Base-by-base conservation (phyloP, 2,888 invertebrate genomes). In the Oligia fasciuncula region DNA sequence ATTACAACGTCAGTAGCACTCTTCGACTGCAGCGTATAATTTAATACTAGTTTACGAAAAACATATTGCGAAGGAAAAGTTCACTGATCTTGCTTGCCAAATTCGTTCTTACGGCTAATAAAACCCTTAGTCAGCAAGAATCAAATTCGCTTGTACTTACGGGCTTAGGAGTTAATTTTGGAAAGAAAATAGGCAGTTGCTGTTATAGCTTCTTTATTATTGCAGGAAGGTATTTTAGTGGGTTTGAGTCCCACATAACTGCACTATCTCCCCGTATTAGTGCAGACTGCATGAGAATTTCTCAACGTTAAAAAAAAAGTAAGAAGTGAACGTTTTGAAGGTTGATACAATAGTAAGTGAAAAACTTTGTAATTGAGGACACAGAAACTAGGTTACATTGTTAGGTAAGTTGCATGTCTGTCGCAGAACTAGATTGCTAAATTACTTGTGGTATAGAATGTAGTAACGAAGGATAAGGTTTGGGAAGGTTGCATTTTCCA, bases 51-150 rank as follows among this genome's bases (percentile, higher is more conserved):
- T 88, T 90, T 89, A 90, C 88, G 86, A 88, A 87, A 89, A 90
- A 90, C 89, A 88, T 91, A 91, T 90, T 90, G 87, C 87, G 70
- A 90, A 73, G 35, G 82, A 85, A 86, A 88, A 88, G 85, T 90
- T 90, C 83, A 85, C 73, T 89, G 87, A 92, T 91, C 81, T 88
- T 89, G 79, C 83, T 83, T 88, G 90, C 92, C 90, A 91, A 91
- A 90, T 89, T 88, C 86, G 79, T 85, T 89, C 85, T 89, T 87
- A 83, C 71, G 77, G 76, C 63, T 82, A 88, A 83, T 89, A 85
- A 78, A 82, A 79, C 5, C 23, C 35, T 70, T 65, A 69, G 79
- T 74, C 71, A 69, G 13, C 40, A 80, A 66, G 73, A 73, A 77
- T 66, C 71, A 89, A 80, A 84, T 73, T 88, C 49, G 83, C 72